Percentiles rank a stretch among this genome's conserved stretches.
These are phyloP conservation scores for Tryphoninae sp. DNA, from an alignment of 2,888 invertebrate species.

Conservation along the genomic window DNA sequence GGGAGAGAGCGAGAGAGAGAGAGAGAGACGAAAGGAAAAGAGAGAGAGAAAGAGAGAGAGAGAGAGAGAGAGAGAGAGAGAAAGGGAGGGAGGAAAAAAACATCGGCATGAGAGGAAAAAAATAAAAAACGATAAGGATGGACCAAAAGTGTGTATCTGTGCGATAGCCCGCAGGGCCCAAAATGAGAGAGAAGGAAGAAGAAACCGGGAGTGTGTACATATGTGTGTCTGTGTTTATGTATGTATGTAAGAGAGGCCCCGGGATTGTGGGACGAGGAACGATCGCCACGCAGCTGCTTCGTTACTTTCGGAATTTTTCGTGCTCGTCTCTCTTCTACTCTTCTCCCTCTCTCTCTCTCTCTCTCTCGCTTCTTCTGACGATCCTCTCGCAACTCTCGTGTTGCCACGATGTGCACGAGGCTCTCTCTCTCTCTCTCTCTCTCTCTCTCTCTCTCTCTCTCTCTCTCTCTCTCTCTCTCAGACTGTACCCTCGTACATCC, in stretches of 20 bases:
- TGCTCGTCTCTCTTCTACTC: slow-evolving; percentile 27
- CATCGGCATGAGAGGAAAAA: slow-evolving; percentile 57
- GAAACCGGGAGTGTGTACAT: slow-evolving; percentile 29
- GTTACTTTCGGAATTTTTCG: slow-evolving; percentile 77
- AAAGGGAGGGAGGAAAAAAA: slow-evolving; percentile 4
- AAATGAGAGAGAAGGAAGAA: slow-evolving; percentile 36
- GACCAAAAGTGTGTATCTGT: slow-evolving; percentile 56
- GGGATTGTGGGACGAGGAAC: slow-evolving; percentile 62
- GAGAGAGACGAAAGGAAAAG: slow-evolving; percentile 13
- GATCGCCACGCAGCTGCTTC: slow-evolving; percentile 74
- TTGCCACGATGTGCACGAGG: slow-evolving; percentile 31
- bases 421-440: background rate
- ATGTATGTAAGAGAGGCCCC: slow-evolving; percentile 33
- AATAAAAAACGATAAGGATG: slow-evolving; percentile 56
- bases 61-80: slow-evolving; percentile 7
- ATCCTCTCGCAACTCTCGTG: slow-evolving; percentile 43
- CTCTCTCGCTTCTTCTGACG: slow-evolving; percentile 24
- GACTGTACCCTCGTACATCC: slow-evolving; percentile 34
- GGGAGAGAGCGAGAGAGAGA: slow-evolving; percentile 5
- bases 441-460: background rate
- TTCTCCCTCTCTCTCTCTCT: slow-evolving; percentile 26
- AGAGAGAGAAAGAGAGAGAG: no score
- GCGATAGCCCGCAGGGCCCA: slow-evolving; percentile 58
- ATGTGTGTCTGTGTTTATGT: slow-evolving; percentile 24
- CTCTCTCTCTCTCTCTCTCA: background rate